phyloP scores from a whole-genome alignment of 2,888 invertebrate species.

The Brassicogethes aeneus region DNA sequence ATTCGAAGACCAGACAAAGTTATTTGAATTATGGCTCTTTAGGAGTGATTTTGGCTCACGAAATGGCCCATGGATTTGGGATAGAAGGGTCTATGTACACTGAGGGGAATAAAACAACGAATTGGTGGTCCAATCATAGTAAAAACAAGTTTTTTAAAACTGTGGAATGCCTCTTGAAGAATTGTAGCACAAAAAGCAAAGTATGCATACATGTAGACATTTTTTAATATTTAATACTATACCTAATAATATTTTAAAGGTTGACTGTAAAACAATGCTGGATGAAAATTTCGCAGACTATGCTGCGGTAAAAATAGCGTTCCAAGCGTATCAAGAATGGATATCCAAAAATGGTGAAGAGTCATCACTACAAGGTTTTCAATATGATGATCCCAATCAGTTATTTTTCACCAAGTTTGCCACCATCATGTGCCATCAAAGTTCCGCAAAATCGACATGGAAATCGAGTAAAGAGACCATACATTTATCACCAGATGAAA shows the following conservation, averaged over 20 bases:
- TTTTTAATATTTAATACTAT: too few relatives aligned
- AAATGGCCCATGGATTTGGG: slow-evolving; percentile 78
- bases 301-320: slow-evolving; percentile 79
- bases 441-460: too few relatives aligned
- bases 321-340: slow-evolving; percentile 68
- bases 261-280: background rate
- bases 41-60: slow-evolving; percentile 78
- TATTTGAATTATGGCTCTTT: slow-evolving; percentile 83
- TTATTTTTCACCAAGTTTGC: slow-evolving; percentile 35
- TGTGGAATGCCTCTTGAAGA: slow-evolving; percentile 4
- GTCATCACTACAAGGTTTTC: slow-evolving; percentile 57
- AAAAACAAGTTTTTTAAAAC: slow-evolving; percentile 7
- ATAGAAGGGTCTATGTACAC: slow-evolving; percentile 6
- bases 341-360: slow-evolving; percentile 56
- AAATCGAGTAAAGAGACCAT: background rate
- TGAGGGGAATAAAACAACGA: slow-evolving; percentile 1
- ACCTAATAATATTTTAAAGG: background rate
- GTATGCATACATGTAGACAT: too few relatives aligned
- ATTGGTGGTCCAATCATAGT: slow-evolving; percentile 8
- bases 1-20: slow-evolving; percentile 69
- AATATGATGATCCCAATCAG: slow-evolving; percentile 51
- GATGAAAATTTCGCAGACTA: slow-evolving; percentile 82
- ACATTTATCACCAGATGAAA: slow-evolving; percentile 8
- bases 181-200: background rate
- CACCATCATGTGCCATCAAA: slow-evolving; percentile 11